Conservation (phyloP, 1,140 invertebrate genomes). For the Drosophila nannoptera region DNA sequence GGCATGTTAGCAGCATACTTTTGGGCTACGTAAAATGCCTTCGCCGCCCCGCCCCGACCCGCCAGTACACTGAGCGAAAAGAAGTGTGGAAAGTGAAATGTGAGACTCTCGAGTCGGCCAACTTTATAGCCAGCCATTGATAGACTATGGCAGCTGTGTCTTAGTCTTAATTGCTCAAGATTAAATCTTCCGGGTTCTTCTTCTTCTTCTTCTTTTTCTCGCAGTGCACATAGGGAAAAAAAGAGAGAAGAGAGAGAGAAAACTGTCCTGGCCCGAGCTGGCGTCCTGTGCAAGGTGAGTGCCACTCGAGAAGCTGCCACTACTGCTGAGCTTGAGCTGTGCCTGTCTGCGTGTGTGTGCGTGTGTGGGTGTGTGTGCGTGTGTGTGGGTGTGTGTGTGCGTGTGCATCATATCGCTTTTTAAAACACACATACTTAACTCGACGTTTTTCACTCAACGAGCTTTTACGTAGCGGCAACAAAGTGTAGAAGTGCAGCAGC, state of each 20-base stretch:
- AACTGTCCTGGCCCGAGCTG: slow-evolving; percentile 32
- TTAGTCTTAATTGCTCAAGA: too few relatives aligned
- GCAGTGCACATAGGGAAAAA: too few relatives aligned
- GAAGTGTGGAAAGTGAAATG: too few relatives aligned
- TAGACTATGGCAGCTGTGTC: too few relatives aligned
- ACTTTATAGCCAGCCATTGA: too few relatives aligned
- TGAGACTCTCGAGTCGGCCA: too few relatives aligned
- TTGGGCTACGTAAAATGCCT: slow-evolving; percentile 56
- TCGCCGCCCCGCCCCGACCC: not conserved
- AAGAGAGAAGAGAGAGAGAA: not conserved
- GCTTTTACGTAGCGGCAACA: slow-evolving; percentile 72
- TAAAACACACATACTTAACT: slow-evolving; percentile 73
- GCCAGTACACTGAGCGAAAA: not conserved
- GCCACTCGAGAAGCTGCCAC: slow-evolving; percentile 62
- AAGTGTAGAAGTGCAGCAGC: slow-evolving; percentile 71
- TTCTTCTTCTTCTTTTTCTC: too few relatives aligned
- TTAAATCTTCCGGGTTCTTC: too few relatives aligned
- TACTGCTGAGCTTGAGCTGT: slow-evolving; percentile 17
- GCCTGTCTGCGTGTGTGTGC: too few relatives aligned
- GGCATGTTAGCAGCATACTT: slow-evolving; percentile 62
- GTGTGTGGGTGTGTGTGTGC: slow-evolving; percentile 12
- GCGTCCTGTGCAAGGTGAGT: slow-evolving; percentile 62
- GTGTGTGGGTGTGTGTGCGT: slow-evolving; percentile 28
- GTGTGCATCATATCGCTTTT: slow-evolving; percentile 51
- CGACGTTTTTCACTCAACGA: slow-evolving; percentile 76